Base-by-base conservation (phyloP, 2,797 vertebrate species). In the Brachymystax lenok region DNA sequence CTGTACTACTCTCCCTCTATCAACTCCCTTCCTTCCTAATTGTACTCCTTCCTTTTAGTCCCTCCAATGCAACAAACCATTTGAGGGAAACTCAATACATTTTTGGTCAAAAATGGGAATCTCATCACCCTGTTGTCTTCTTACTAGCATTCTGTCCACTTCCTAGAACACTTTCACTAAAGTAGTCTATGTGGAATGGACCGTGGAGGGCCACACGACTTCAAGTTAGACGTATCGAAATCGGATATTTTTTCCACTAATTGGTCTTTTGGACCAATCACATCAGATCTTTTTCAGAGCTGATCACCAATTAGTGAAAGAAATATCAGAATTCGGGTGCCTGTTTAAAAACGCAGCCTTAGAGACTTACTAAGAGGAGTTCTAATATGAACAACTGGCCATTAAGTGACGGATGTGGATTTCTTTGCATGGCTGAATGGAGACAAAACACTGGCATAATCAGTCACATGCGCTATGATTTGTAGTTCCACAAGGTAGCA, bases 101-200 rank as follows among this genome's bases (percentile, higher is more conserved):
- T 35, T 69, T 17, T 10, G 67, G 67, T 69, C 66, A 68, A 30
- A 68, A 33, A 8, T 19, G 70, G 75, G 77, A 78, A 75, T 77
- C 69, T 64, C 75, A 81, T 77, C 77, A 79, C 54, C 52, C 71
- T 73, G 64, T 77, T 84, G 76, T 77, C 76, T 51, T 21, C 51
- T 27, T 59, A 13, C 27, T 40, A 56, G 70, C 71, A 61, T 78
- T 73, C 66, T 63, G 46, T 77, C 70, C 30, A 69, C 46, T 56
- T 66, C 73, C 51, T 69, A 74, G 21, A 81, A 75, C 76, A 74
- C 75, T 74, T 81, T 79, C 66, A 81, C 74, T 75, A 71, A 54
- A 73, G 63, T 63, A 71, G 68, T 35, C 35, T 46, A 46, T 19
- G 64, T 69, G 72, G 72, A 81, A 82, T 74, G 75, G 33, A 79